These are phyloP conservation scores for Acronicta psi DNA, from an alignment of 2,888 invertebrate species.

Conservation along the genomic window DNA sequence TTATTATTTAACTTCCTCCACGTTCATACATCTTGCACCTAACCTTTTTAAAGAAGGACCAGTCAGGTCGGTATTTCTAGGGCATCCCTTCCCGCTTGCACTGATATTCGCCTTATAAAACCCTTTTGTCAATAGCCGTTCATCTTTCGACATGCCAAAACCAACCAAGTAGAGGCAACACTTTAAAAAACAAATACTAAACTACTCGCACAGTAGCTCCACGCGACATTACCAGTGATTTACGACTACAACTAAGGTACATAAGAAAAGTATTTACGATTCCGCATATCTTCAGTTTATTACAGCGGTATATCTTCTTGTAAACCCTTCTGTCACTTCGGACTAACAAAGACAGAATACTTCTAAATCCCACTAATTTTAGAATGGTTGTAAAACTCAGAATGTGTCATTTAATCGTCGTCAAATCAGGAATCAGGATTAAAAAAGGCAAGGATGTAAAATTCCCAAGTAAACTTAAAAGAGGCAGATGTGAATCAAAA, in stretches of 20 bases:
- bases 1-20: too few species aligned
- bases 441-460: conserved; percentile 2
- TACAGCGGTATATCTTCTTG: conserved; percentile 14
- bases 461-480: too few species aligned
- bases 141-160: too few species aligned
- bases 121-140: too few species aligned
- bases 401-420: conserved; percentile 24
- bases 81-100: too few species aligned
- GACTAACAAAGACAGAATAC: conserved; percentile 11
- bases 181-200: too few species aligned
- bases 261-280: conserved; percentile 10
- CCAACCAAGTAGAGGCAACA: too few species aligned
- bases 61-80: too few species aligned
- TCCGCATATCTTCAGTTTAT: conserved; percentile 15
- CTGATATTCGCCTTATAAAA: too few species aligned
- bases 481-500: too few species aligned
- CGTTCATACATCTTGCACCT: too few species aligned
- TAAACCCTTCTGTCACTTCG: conserved; percentile 21
- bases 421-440: conserved; percentile 33
- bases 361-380: conserved; percentile 31
- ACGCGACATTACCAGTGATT: background rate
- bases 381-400: conserved; percentile 33
- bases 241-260: conserved; percentile 6
- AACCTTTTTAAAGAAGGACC: too few species aligned
- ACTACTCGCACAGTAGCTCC: background rate